Conservation (phyloP, 2,888 invertebrate genomes). For the Sylvicola fuscatus region DNA sequence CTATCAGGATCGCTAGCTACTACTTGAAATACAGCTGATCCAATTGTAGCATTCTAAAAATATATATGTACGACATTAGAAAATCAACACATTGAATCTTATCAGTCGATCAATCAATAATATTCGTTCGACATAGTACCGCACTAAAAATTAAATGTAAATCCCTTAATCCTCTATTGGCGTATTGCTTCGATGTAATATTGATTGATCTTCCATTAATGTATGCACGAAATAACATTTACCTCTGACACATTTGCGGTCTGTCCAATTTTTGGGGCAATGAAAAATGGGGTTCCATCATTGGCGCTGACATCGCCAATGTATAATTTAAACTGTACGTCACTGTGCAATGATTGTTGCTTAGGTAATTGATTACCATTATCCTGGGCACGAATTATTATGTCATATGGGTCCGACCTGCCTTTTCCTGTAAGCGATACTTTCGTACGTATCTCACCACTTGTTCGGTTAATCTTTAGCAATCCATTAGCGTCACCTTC, state of each 20-base stretch:
- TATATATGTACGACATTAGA: slow-evolving; percentile 3
- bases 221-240: neutral
- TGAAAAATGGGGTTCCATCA: slow-evolving; percentile 57
- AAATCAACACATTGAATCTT: neutral
- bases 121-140: no score
- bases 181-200: neutral
- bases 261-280: slow-evolving; percentile 47
- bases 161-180: no score
- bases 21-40: slow-evolving; percentile 53
- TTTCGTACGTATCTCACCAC: slow-evolving; percentile 45
- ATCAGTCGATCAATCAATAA: no score
- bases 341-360: slow-evolving; percentile 32
- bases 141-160: no score
- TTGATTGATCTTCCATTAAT: neutral
- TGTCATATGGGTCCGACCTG: slow-evolving; percentile 46
- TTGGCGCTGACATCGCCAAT: slow-evolving; percentile 65
- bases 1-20: slow-evolving; percentile 61
- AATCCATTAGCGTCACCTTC: slow-evolving; percentile 52
- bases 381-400: slow-evolving; percentile 47
- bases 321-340: slow-evolving; percentile 39
- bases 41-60: slow-evolving; percentile 44
- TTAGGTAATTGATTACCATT: slow-evolving; percentile 34
- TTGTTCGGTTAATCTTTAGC: slow-evolving; percentile 41
- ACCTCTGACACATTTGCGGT: slow-evolving; percentile 50
- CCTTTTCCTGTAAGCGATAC: slow-evolving; percentile 52